A percentile compares a stretch with the other conserved stretches of the same genome.
Evolutionary conservation across 2,797 vertebrate genomes (phyloP).

Genomic region (Spinibarbus caldwelli): DNA sequence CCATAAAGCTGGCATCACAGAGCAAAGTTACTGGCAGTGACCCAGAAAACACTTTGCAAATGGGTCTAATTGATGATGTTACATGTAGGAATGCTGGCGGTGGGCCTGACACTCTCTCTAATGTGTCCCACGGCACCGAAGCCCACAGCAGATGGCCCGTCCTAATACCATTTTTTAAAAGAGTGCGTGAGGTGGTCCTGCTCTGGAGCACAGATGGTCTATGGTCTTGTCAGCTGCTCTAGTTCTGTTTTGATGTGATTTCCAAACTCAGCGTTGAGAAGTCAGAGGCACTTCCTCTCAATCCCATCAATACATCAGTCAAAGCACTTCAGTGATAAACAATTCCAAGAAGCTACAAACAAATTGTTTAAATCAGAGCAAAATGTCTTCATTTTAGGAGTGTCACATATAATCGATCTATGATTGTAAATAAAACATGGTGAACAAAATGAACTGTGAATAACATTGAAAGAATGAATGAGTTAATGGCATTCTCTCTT

Average conservation of each 20-base stretch:
- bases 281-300: slow-evolving; percentile 20
- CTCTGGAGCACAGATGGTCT: slow-evolving; percentile 71
- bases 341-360: background rate
- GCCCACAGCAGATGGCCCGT: slow-evolving; percentile 72
- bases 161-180: slow-evolving; percentile 67
- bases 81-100: slow-evolving; percentile 63
- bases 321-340: background rate
- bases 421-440: background rate
- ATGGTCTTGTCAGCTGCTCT: slow-evolving; percentile 58
- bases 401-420: background rate
- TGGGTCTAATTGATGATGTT: slow-evolving; percentile 74
- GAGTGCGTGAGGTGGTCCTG: slow-evolving; percentile 22
- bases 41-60: slow-evolving; percentile 62
- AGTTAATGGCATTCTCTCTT: slow-evolving; percentile 2
- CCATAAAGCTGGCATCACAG: slow-evolving; percentile 39
- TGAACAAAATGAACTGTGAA: slow-evolving; percentile 9
- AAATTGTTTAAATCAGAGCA: background rate
- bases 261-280: slow-evolving; percentile 56
- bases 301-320: background rate
- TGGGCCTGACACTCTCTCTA: slow-evolving; percentile 63
- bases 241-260: slow-evolving; percentile 58
- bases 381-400: background rate
- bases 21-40: slow-evolving; percentile 39
- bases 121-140: slow-evolving; percentile 67
- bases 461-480: slow-evolving; percentile 26